Conservation (phyloP, 2,888 invertebrate genomes). For the Xanthorhoe spadicearia region DNA sequence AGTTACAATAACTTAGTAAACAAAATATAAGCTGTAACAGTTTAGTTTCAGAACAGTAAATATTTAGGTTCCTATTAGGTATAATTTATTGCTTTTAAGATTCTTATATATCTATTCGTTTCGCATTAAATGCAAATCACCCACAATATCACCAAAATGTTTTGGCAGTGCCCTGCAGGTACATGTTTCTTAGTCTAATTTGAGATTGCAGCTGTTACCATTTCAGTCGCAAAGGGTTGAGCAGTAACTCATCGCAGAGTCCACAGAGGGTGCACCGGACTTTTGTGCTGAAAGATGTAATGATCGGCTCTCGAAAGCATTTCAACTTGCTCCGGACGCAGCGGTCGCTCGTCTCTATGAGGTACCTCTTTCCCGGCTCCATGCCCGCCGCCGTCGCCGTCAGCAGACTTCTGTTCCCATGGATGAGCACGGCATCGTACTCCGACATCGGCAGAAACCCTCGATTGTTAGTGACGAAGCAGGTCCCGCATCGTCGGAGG, state of each 20-base stretch:
- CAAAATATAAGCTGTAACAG: neutral
- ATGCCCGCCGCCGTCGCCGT: conserved; percentile 50
- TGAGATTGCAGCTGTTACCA: conserved; percentile 7
- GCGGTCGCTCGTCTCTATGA: conserved; percentile 49
- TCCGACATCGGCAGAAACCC: conserved; percentile 64
- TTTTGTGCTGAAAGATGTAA: conserved; percentile 53
- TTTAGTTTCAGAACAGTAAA: neutral
- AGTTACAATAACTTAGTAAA: neutral
- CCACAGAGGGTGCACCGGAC: conserved; percentile 43
- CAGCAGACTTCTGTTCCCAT: conserved; percentile 47
- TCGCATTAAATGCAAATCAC: conserved; percentile 23
- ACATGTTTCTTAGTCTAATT: conserved; percentile 11
- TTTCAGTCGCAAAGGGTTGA: conserved; percentile 6
- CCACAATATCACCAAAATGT: conserved; percentile 12
- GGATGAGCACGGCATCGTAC: conserved; percentile 62
- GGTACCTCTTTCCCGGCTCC: conserved; percentile 58
- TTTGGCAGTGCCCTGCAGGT: conserved; percentile 22
- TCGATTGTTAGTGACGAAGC: conserved; percentile 66
- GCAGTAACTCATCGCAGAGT: conserved; percentile 39
- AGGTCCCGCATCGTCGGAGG: conserved; percentile 55
- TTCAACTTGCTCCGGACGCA: conserved; percentile 58
- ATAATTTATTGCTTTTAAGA: neutral
- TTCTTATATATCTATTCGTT: neutral
- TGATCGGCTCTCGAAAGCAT: conserved; percentile 54
- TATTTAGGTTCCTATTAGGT: neutral